A percentile compares a stretch with the other conserved stretches of the same genome.
Conservation (phyloP, 2,888 invertebrate genomes). For the Melikaiella ostensackeni region DNA sequence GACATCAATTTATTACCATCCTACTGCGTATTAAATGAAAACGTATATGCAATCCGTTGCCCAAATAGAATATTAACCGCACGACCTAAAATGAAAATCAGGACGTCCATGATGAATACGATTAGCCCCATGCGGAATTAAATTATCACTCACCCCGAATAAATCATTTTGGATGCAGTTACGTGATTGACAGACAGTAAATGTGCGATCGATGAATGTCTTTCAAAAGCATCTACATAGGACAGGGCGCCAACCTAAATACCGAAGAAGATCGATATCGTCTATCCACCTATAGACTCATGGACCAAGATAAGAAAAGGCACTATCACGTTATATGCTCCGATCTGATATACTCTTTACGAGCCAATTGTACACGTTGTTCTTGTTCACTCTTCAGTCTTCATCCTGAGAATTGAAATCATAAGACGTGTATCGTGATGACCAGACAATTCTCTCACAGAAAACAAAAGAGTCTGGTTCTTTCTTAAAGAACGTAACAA, state of each 20-base stretch:
- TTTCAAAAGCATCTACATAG: slow-evolving; percentile 19
- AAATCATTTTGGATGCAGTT: slow-evolving; percentile 24
- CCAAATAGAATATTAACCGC: slow-evolving; percentile 3
- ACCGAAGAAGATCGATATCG: slow-evolving; percentile 53
- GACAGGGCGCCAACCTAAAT: slow-evolving; percentile 55
- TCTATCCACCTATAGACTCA: slow-evolving; percentile 40
- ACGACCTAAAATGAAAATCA: neutral
- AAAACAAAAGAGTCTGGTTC: neutral
- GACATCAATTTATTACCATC: neutral
- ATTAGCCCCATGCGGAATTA: slow-evolving; percentile 16
- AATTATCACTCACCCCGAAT: slow-evolving; percentile 9
- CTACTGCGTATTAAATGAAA: neutral
- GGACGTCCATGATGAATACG: neutral
- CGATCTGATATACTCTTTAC: neutral
- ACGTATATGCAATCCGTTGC: neutral
- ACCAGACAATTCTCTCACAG: neutral
- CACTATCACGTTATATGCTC: neutral
- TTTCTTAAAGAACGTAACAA: neutral
- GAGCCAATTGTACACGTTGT: neutral
- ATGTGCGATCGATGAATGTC: slow-evolving; percentile 12
- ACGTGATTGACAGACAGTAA: slow-evolving; percentile 12
- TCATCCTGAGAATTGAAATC: neutral
- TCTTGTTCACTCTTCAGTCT: neutral
- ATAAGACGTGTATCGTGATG: neutral
- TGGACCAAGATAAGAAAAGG: neutral